Conservation (phyloP, 2,888 invertebrate species). For the Tetragonula carbonaria region DNA sequence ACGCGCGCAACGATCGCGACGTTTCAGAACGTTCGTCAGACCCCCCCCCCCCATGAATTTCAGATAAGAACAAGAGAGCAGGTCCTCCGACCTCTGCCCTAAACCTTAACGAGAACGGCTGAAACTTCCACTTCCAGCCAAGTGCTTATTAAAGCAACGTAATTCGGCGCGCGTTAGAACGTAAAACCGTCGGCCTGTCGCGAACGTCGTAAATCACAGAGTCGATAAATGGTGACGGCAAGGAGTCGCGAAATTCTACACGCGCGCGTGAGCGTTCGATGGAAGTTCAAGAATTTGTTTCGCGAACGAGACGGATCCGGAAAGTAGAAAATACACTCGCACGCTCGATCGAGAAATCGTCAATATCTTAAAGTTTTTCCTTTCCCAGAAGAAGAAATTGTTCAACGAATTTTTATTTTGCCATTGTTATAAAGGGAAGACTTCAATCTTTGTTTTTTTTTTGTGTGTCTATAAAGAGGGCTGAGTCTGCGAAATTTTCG, state of each 20-base stretch:
- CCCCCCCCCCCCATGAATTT: not conserved
- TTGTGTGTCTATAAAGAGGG: too few species aligned
- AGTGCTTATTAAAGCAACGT: slow-evolving; percentile 48
- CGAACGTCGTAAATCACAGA: slow-evolving; percentile 42
- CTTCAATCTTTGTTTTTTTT: too few species aligned
- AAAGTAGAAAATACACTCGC: too few species aligned
- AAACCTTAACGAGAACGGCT: slow-evolving; percentile 23
- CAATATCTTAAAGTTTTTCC: too few species aligned
- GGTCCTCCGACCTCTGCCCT: not conserved
- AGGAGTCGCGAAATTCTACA: not conserved
- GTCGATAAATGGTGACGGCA: not conserved
- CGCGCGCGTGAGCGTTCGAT: too few species aligned
- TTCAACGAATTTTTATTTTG: too few species aligned
- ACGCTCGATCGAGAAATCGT: too few species aligned
- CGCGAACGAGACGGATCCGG: too few species aligned
- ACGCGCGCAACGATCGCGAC: not conserved
- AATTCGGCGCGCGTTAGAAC: slow-evolving; percentile 1
- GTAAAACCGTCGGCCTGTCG: slow-evolving; percentile 38
- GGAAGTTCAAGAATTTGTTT: too few species aligned
- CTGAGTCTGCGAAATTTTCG: too few species aligned
- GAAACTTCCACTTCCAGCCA: not conserved
- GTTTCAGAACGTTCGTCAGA: not conserved
- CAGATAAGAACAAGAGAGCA: not conserved
- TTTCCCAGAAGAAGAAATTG: too few species aligned
- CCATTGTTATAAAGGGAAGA: too few species aligned